phyloP scores from a whole-genome alignment of 2,113 vertebrate genomes.

The Crotalus viridis region DNA sequence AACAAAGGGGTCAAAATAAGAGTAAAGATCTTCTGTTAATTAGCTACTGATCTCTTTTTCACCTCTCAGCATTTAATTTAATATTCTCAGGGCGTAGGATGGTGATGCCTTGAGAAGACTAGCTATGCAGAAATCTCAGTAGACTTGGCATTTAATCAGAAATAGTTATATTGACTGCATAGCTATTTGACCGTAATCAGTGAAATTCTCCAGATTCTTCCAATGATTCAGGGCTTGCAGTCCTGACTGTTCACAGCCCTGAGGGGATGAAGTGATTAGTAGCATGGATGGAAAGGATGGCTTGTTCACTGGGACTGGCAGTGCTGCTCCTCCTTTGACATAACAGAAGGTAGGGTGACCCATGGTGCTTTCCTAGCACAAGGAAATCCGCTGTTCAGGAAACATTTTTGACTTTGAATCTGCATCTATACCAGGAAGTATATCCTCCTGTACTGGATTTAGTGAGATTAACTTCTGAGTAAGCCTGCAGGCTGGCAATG shows the following conservation, averaged over 20 bases:
- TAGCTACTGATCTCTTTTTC: not conserved
- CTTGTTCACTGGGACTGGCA: not conserved
- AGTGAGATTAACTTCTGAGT: not conserved
- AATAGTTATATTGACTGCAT: not conserved
- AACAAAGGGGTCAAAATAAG: not conserved
- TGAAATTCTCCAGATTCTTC: accelerated
- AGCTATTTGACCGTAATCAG: not conserved
- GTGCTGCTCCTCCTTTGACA: not conserved
- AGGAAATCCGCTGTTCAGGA: not conserved
- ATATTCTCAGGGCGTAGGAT: not conserved
- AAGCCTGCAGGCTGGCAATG: not conserved
- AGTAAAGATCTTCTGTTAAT: not conserved
- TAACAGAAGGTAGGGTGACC: not conserved
- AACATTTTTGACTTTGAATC: not conserved
- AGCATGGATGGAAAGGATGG: not conserved
- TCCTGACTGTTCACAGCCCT: not conserved
- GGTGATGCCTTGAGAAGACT: not conserved
- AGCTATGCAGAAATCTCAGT: not conserved
- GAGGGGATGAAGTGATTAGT: not conserved
- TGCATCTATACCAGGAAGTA: not conserved
- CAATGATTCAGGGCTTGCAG: not conserved
- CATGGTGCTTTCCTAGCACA: not conserved
- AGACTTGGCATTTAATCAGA: not conserved
- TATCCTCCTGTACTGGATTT: not conserved
- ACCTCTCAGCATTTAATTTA: not conserved